A percentile compares a stretch with the other conserved stretches of the same genome.
These are phyloP conservation scores for Chrysotoxum bicinctum DNA, from an alignment of 2,888 invertebrate species.

Conservation along the genomic window DNA sequence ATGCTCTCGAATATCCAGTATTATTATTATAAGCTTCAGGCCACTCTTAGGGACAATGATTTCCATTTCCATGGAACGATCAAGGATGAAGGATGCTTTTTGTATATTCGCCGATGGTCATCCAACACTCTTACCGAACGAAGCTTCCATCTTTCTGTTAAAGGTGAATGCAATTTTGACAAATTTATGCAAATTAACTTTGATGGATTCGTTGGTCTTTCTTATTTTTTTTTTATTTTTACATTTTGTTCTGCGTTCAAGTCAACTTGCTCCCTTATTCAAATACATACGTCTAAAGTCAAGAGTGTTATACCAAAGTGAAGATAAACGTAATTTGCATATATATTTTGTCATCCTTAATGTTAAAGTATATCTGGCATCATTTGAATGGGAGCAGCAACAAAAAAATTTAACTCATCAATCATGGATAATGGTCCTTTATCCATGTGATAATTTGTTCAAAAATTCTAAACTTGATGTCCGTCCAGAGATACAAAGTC, in stretches of 20 bases:
- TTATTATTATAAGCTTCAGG: conserved; percentile 59
- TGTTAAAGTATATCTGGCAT: background rate
- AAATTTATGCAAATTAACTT: conserved; percentile 71
- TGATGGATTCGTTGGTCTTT: conserved; percentile 65
- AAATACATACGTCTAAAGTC: background rate
- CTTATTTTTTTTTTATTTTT: background rate
- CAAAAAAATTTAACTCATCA: conserved; percentile 52
- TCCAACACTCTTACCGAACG: background rate
- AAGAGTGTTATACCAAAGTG: conserved; percentile 4
- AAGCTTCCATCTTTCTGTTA: background rate
- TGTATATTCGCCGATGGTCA: conserved; percentile 37
- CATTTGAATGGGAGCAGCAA: background rate
- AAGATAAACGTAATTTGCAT: conserved; percentile 61
- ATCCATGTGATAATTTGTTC: conserved; percentile 64
- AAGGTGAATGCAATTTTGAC: conserved; percentile 67
- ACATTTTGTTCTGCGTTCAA: background rate
- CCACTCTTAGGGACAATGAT: conserved; percentile 51
- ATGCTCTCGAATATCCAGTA: conserved; percentile 50
- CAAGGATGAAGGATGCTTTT: conserved; percentile 27
- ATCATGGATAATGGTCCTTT: conserved; percentile 64
- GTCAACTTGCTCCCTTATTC: conserved; percentile 6
- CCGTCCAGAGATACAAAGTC: background rate
- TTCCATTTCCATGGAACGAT: conserved; percentile 30
- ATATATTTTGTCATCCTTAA: conserved; percentile 35
- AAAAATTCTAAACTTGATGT: conserved; percentile 38